Conservation (phyloP, 2,888 invertebrate genomes). For the Lycocerus yunnanus region DNA sequence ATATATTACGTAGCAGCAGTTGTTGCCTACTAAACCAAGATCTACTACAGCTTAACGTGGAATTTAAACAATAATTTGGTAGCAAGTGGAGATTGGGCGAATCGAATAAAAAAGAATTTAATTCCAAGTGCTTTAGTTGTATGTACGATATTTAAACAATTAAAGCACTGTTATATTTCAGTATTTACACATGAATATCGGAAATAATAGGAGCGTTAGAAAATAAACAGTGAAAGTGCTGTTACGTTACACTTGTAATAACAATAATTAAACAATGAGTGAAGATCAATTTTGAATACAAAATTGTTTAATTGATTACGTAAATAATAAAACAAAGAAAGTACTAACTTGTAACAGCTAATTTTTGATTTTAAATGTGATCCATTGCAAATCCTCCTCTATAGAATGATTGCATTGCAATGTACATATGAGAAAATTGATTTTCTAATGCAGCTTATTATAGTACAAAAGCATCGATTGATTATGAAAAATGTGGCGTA, state of each 20-base stretch:
- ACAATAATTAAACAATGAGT: slow-evolving; percentile 27
- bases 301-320: slow-evolving; percentile 19
- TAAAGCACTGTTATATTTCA: neutral
- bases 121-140: neutral
- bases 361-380: neutral
- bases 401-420: neutral
- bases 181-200: neutral
- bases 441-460: neutral
- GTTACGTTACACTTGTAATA: slow-evolving; percentile 1
- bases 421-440: neutral
- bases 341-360: neutral
- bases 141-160: neutral
- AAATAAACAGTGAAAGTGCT: slow-evolving; percentile 13
- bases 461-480: neutral
- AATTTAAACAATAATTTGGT: too few relatives aligned
- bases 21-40: too few relatives aligned
- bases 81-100: neutral
- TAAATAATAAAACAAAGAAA: slow-evolving; percentile 9
- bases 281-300: slow-evolving; percentile 27
- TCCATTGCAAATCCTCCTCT: neutral
- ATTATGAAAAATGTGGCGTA: neutral
- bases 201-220: slow-evolving; percentile 4
- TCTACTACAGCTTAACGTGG: too few relatives aligned
- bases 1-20: too few relatives aligned
- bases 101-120: neutral